Evolutionary conservation across 2,113 vertebrate species (phyloP), one percentile per base, ranked within the genome.

Genomic region (Solea senegalensis): DNA sequence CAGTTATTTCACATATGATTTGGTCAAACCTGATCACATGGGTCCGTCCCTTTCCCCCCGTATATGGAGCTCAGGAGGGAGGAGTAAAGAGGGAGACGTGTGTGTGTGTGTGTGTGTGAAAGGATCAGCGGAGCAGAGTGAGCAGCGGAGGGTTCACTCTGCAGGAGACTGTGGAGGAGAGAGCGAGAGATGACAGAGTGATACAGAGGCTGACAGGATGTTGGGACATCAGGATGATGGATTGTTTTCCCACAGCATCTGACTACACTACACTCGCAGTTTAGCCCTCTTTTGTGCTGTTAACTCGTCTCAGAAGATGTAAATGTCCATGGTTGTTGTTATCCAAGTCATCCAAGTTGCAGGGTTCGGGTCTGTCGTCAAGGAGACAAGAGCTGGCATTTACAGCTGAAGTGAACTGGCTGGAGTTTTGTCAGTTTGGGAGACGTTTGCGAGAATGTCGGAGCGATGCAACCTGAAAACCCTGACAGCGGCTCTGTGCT

Each of bases 401-500:
- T 46, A 54, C 75, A 58, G 54, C 52, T 54, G 41, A 46, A 39
- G 49, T 26, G 5, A 57, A 15, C 7, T 14, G 7, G 27, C 52
- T 15, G 4, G 21, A 57, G 50, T 82, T 12, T 49, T 41, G 51
- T 67, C 21, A 26, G 16, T 65, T 40, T 9, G 51, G 52, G 52
- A 52, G 63, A 78, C 65, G 34, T 76, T 52, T 7, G 56, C 2
- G 7, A 66, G 60, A 45, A 99, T 98, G 97, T 95, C 96, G 0
- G 95, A 96, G 89, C 92, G 96, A 72, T 96, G 94, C 89, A 94
- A 82, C 78, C 68, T 95, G 78, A 95, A 95, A 71, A 88, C 92
- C 69, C 88, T 99, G 82, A 92, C 95, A 0, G 94, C 95, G 59
- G 95, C 95, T 13, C 84, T 99, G 83, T 99, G 97, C 86, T 99